Evolutionary conservation across 2,797 vertebrate genomes (phyloP), one percentile per base, ranked within the genome.

Genomic region (Sebastiscus albofasciatus): DNA sequence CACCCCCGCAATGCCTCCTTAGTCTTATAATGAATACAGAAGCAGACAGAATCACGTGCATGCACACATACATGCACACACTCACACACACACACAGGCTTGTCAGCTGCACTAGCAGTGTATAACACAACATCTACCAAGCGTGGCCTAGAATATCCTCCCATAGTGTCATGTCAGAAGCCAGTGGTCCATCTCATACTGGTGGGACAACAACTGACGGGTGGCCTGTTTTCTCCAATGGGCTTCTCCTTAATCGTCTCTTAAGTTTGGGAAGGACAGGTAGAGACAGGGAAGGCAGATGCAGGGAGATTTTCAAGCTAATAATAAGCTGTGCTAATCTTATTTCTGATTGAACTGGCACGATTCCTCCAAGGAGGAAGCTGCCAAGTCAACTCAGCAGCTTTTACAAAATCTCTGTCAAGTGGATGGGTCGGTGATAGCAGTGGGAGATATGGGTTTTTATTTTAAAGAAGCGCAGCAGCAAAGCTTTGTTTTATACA

Each of bases 21-120:
- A 75, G 67, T 85, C 81, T 75, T 83, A 34, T 84, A 87, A 89
- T 87, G 87, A 87, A 83, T 87, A 85, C 82, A 70, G 79, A 68
- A 83, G 85, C 82, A 86, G 83, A 87, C 82, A 75, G 83, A 81
- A 67, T 86, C 5, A 60, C 29, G 33, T 75, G 77, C 75, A 68
- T 18, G 31, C 29, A 4, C 68, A 46, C 36, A 36, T 56, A 29
- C 61, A 67, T 71, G 49, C 33, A 46, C 55, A 75, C 55, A 31
- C 67, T 52, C 68, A 60, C 31, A 27, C 69, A 61, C 46, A 42
- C 10, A 55, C 59, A 81, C 64, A 80, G 11, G 81, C 80, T 64
- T n/a, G 72, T 72, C 82, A 75, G 61, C 65, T 67, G 29, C 46
- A 62, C 55, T 10, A 61, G 18, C 73, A 69, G 64, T 27, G 67